A percentile compares a stretch with the other conserved stretches of the same genome.
phyloP scores from a whole-genome alignment of 2,888 invertebrate species.

The Oithona nana region DNA sequence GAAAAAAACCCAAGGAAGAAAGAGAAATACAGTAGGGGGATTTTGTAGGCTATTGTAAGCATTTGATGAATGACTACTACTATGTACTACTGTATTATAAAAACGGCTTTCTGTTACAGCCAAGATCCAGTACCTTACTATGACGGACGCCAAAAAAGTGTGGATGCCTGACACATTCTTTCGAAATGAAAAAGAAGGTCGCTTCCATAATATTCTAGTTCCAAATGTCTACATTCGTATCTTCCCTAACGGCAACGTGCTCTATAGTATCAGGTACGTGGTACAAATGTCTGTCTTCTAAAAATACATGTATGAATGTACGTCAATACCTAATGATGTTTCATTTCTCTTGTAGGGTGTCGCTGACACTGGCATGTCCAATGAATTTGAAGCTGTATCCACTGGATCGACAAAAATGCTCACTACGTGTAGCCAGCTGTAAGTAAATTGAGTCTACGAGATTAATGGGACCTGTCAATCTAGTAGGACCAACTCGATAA shows the following conservation, averaged over 20 bases:
- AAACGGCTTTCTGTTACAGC: conserved; percentile 34
- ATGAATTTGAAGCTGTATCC: conserved; percentile 95
- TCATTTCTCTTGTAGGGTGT: conserved; percentile 43
- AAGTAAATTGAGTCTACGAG: conserved; percentile 34
- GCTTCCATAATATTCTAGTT: conserved; percentile 92
- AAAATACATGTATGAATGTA: no score
- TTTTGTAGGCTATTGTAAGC: no score
- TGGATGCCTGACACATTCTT: conserved; percentile 99
- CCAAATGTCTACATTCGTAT: conserved; percentile 92
- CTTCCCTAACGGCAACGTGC: conserved; percentile 78
- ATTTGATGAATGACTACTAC: no score
- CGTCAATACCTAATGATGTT: not conserved
- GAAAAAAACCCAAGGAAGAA: no score
- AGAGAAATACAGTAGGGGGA: not conserved
- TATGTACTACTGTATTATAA: no score
- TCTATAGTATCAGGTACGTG: conserved; percentile 75
- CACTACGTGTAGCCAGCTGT: conserved; percentile 89
- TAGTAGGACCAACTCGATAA: no score
- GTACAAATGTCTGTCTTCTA: no score
- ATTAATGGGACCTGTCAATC: no score
- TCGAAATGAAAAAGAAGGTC: conserved; percentile 91
- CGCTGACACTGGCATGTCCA: conserved; percentile 80
- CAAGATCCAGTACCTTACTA: conserved; percentile 67
- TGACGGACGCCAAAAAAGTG: conserved; percentile 79
- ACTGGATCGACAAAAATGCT: conserved; percentile 81